Percentiles rank a stretch among this genome's conserved stretches.
Evolutionary conservation across 2,113 vertebrate genomes (phyloP).

Genomic region (Scomber colias): DNA sequence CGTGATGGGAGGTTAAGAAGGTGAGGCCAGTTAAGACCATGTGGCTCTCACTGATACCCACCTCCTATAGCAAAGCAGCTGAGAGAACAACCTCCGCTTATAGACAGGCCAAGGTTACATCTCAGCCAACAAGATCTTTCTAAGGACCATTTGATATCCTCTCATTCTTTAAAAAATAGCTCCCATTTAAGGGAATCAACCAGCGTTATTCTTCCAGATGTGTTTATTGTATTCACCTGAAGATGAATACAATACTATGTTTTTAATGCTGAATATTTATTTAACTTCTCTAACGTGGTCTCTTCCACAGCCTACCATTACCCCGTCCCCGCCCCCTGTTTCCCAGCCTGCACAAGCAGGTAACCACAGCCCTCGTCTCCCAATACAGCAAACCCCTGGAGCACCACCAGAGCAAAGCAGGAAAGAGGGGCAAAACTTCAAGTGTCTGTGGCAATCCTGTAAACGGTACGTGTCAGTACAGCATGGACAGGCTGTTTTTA

Average conservation of each 20-base stretch:
- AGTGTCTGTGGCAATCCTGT: constrained; percentile 99
- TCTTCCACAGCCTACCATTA: constrained; percentile 80
- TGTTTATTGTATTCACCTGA: too few relatives aligned
- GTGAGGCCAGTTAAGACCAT: constrained; percentile 81
- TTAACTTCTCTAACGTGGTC: not conserved
- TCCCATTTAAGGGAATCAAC: too few relatives aligned
- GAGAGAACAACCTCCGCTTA: constrained; percentile 77
- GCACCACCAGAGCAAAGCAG: constrained; percentile 88
- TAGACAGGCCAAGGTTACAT: constrained; percentile 76
- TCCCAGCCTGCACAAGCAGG: constrained; percentile 83
- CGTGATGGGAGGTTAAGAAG: constrained; percentile 84
- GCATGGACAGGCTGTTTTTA: too few relatives aligned
- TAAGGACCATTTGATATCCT: not conserved
- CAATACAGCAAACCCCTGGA: constrained; percentile 81
- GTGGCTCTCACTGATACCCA: constrained; percentile 83
- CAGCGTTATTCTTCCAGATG: too few relatives aligned
- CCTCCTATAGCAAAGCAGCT: constrained; percentile 83
- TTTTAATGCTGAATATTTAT: not conserved
- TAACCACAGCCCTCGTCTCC: constrained; percentile 86
- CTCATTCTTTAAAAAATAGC: not conserved
- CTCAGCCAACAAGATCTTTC: constrained; percentile 73
- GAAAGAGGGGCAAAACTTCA: constrained; percentile 98
- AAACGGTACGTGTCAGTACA: constrained; percentile 89
- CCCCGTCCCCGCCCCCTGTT: constrained; percentile 85
- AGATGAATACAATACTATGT: not conserved